phyloP scores from a whole-genome alignment of 2,888 invertebrate genomes.

The Gisinianus flammeolus region DNA sequence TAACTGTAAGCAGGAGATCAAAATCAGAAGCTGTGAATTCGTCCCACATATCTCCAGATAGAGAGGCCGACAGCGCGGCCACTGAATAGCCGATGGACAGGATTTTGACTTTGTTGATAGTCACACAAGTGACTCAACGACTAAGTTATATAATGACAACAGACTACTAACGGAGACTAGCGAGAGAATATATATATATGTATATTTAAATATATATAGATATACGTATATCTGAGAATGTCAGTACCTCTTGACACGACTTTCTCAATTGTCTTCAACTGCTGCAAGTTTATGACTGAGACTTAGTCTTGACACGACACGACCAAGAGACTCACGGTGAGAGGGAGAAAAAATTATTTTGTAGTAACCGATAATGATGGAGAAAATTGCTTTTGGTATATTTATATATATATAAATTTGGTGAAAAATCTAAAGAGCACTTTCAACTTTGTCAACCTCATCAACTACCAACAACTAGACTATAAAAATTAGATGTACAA shows the following conservation, averaged over 20 bases:
- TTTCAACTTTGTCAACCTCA: neutral
- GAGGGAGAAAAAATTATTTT: neutral
- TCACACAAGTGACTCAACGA: conserved; percentile 37
- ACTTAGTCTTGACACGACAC: conserved; percentile 33
- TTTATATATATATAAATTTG: conserved; percentile 11
- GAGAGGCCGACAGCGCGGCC: conserved; percentile 35
- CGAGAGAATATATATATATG: no score
- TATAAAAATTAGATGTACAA: neutral
- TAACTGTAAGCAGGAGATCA: conserved; percentile 48
- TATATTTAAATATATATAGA: neutral
- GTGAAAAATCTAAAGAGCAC: neutral
- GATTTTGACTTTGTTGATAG: conserved; percentile 31
- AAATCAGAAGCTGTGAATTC: conserved; percentile 47
- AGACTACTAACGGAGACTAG: conserved; percentile 1
- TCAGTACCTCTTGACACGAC: neutral
- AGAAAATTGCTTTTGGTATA: no score
- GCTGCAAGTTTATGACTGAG: conserved; percentile 34
- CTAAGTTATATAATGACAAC: neutral
- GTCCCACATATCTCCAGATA: conserved; percentile 51
- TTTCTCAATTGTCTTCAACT: conserved; percentile 26
- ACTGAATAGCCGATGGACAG: conserved; percentile 40
- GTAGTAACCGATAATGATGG: conserved; percentile 40
- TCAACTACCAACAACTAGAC: neutral
- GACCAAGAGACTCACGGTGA: conserved; percentile 23
- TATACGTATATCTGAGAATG: neutral